phyloP scores from a whole-genome alignment of 2,113 vertebrate genomes.

The cattle (Bos taurus) region ARS-UCD2.0 NC_037335.1:112679001-112679500 shows the following conservation, averaged over 20 bases:
- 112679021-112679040: neutral
- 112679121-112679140: neutral
- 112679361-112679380: neutral
- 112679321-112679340: fast-evolving
- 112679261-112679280: neutral
- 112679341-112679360: fast-evolving
- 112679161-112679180: neutral
- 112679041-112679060: neutral
- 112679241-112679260: fast-evolving
- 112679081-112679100: neutral
- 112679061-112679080: neutral
- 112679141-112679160: fast-evolving
- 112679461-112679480: neutral
- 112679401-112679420: neutral
- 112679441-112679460: neutral
- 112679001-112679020: neutral
- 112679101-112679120: neutral
- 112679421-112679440: neutral
- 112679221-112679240: neutral
- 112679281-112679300: neutral
- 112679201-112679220: neutral
- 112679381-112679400: neutral
- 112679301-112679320: fast-evolving
- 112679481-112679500: fast-evolving
- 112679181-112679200: neutral